A percentile compares a stretch with the other conserved stretches of the same genome.
phyloP scores from a whole-genome alignment of 2,113 vertebrate species.

The Zosterops hypoxanthus region DNA sequence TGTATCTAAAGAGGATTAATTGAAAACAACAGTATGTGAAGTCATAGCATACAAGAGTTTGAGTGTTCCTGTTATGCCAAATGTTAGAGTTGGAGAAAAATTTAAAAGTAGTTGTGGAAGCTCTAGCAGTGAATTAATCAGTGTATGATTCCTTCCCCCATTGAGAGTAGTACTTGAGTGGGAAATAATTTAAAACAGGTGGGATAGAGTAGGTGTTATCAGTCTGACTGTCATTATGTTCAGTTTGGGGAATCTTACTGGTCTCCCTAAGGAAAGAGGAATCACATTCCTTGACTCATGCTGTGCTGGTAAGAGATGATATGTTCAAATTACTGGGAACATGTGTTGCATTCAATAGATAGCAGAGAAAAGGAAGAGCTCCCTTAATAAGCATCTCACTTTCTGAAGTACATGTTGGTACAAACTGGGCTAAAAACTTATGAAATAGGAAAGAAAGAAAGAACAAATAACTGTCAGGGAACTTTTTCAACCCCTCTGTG shows the following conservation, averaged over 20 bases:
- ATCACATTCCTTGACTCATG: not conserved
- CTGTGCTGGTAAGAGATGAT: not conserved
- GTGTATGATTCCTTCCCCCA: not conserved
- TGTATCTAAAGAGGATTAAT: not conserved
- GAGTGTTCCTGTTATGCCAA: not conserved
- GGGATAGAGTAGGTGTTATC: constrained; percentile 24
- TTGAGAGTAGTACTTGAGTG: not conserved
- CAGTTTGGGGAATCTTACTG: constrained; percentile 21
- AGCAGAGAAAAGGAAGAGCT: not conserved
- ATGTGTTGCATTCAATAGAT: not conserved
- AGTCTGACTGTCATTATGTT: constrained; percentile 57
- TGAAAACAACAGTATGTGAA: not conserved
- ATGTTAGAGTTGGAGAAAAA: not conserved
- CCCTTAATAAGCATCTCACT: not conserved
- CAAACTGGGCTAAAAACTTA: not conserved
- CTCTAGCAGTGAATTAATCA: not conserved
- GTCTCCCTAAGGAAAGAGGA: not conserved
- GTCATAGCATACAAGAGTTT: not conserved
- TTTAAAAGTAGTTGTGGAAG: not conserved
- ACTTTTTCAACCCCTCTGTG: not conserved
- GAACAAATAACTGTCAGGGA: not conserved
- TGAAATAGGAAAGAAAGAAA: not conserved
- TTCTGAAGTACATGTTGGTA: not conserved
- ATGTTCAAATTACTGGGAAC: not conserved
- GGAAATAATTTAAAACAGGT: constrained; percentile 22